Percentiles rank a stretch among this genome's conserved stretches.
Evolutionary conservation across 1,140 invertebrate species (phyloP).

Genomic region (Calephelis virginiensis): DNA sequence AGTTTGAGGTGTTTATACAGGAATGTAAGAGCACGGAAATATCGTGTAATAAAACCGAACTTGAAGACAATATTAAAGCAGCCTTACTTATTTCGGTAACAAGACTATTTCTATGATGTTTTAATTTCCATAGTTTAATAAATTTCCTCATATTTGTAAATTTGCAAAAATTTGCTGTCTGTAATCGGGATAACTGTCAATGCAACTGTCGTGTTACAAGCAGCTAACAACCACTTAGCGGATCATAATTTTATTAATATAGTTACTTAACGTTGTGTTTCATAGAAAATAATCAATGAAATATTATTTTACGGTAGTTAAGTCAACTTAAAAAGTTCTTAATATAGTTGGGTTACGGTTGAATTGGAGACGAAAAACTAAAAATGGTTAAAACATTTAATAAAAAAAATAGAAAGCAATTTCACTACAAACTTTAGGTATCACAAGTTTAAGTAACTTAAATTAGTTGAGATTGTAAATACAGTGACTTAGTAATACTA

Average conservation of each 20-base stretch:
- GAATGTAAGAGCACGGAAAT: slow-evolving; percentile 3
- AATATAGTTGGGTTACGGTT: slow-evolving; percentile 5
- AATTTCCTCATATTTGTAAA: slow-evolving; percentile 6
- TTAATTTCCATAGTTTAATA: slow-evolving; percentile 4
- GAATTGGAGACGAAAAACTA: slow-evolving; percentile 4
- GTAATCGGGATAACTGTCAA: neutral
- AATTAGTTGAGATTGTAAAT: too few relatives aligned
- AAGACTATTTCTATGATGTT: neutral
- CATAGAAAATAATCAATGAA: slow-evolving; percentile 6
- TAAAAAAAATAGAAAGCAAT: neutral
- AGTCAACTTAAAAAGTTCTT: slow-evolving; percentile 2
- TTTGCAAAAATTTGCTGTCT: slow-evolving; percentile 1
- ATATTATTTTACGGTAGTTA: slow-evolving; percentile 2
- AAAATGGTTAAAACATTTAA: slow-evolving; percentile 4
- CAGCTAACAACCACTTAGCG: neutral
- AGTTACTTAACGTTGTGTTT: slow-evolving; percentile 2
- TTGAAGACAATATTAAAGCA: slow-evolving; percentile 1
- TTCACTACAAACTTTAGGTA: too few relatives aligned
- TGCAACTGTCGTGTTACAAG: slow-evolving; percentile 5
- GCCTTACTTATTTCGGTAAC: neutral
- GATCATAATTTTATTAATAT: slow-evolving; percentile 6
- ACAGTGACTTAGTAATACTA: too few relatives aligned
- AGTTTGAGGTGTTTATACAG: slow-evolving; percentile 5
- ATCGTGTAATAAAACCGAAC: slow-evolving; percentile 4
- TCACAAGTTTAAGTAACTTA: too few relatives aligned